These are phyloP conservation scores for Vollenhovia emeryi DNA, from an alignment of 1,140 invertebrate genomes.

Conservation along the genomic window DNA sequence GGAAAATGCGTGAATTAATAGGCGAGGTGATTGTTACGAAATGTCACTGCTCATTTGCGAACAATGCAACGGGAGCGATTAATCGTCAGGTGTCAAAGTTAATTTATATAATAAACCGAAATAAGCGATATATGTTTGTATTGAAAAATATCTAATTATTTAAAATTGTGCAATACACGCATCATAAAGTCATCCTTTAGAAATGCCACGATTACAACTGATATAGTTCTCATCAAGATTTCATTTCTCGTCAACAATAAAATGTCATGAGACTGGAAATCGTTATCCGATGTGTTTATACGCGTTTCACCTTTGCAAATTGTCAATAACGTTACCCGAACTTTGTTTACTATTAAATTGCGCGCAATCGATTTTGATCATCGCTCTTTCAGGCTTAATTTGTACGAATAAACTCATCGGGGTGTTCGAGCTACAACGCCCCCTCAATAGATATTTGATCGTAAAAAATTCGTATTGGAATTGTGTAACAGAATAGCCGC, in stretches of 20 bases:
- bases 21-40: not conserved
- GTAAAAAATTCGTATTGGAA: constrained; percentile 36
- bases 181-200: not conserved
- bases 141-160: not conserved
- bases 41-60: not conserved
- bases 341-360: constrained; percentile 37
- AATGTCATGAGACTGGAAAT: not conserved
- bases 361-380: constrained; percentile 16
- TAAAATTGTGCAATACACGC: not conserved
- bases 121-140: too few relatives aligned
- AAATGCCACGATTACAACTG: not conserved
- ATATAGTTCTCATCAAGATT: not conserved
- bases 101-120: not conserved
- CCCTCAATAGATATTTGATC: constrained; percentile 10
- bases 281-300: not conserved
- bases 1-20: constrained; percentile 5
- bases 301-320: constrained; percentile 5
- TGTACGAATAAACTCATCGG: constrained; percentile 4
- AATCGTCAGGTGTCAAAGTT: not conserved
- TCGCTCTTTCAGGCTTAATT: constrained; percentile 41
- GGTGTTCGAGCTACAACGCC: not conserved
- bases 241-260: not conserved
- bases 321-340: constrained; percentile 3
- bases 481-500: constrained; percentile 32
- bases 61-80: not conserved